phyloP scores from a whole-genome alignment of 2,113 vertebrate genomes.

The Hyperopisus bebe region DNA sequence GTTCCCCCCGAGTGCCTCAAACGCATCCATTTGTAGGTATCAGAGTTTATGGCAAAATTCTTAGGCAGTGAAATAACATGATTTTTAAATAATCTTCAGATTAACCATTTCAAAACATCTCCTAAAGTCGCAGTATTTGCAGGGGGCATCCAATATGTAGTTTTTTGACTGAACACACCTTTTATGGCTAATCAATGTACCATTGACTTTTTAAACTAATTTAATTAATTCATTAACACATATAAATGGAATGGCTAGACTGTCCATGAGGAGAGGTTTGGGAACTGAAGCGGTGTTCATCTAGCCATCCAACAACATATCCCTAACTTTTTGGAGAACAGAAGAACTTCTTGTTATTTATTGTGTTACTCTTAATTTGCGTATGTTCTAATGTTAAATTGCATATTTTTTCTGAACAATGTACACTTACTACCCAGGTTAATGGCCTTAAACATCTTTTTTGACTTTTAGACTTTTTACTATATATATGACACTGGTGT shows the following conservation, averaged over 20 bases:
- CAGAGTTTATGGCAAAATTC: background rate
- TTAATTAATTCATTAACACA: background rate
- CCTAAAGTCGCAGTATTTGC: background rate
- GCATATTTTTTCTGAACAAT: background rate
- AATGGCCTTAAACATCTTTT: background rate
- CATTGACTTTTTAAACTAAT: background rate
- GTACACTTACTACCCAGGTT: background rate
- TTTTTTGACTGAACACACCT: background rate
- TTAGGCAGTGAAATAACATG: background rate
- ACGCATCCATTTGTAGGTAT: background rate
- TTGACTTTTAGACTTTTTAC: background rate
- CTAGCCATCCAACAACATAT: background rate
- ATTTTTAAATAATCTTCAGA: background rate
- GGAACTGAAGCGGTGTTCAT: background rate
- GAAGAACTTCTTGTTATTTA: background rate
- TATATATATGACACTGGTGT: background rate
- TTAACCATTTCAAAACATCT: background rate
- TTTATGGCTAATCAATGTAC: background rate
- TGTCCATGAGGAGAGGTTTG: too few relatives aligned
- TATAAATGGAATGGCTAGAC: too few relatives aligned
- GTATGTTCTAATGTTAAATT: background rate
- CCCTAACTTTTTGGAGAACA: background rate
- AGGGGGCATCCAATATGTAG: background rate
- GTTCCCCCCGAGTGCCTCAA: background rate
- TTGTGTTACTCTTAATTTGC: background rate